Conservation (phyloP, 2,113 vertebrate genomes). For the Epinephelus cyanopodus region DNA sequence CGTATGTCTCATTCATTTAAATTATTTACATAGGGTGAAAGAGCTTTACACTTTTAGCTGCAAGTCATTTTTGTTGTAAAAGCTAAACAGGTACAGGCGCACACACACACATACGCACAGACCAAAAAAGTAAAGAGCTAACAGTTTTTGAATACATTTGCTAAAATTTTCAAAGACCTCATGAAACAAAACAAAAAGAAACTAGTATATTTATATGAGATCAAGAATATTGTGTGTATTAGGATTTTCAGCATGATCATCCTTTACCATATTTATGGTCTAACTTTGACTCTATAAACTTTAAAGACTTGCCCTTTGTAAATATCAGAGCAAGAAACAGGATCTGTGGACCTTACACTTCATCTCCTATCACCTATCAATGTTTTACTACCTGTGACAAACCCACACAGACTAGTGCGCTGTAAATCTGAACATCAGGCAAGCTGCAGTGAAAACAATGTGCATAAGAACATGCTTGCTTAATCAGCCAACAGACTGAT, state of each 20-base stretch:
- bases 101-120: not conserved
- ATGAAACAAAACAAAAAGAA: not conserved
- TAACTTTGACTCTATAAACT: not conserved
- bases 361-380: not conserved
- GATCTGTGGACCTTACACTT: not conserved
- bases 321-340: not conserved
- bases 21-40: constrained; percentile 24
- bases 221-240: not conserved
- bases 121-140: not conserved
- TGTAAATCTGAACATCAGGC: not conserved
- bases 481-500: not conserved
- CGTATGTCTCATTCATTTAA: constrained; percentile 15
- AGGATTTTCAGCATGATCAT: not conserved
- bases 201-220: not conserved
- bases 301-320: not conserved
- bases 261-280: not conserved
- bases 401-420: not conserved
- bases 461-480: constrained; percentile 3
- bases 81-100: not conserved
- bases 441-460: not conserved
- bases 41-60: not conserved
- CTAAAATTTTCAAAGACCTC: not conserved
- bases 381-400: constrained; percentile 25
- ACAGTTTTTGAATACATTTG: not conserved
- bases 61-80: not conserved